Evolutionary conservation across 2,113 vertebrate genomes (phyloP), one percentile per base, ranked within the genome.

Genomic region (Pogonocichla stellata): DNA sequence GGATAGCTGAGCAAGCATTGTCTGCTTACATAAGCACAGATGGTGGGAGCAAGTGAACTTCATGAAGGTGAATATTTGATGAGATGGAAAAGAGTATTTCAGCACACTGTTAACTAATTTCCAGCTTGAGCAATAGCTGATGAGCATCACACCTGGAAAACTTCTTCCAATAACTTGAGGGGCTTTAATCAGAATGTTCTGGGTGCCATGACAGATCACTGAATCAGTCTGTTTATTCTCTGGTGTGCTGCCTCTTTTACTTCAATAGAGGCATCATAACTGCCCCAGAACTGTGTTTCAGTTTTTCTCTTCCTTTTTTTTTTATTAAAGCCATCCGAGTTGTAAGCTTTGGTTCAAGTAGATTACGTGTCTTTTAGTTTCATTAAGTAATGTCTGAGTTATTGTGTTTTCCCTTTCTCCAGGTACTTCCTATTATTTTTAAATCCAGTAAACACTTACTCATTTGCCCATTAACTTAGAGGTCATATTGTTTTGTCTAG

Each of bases 61-160:
- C 62, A 62, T 53, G 66, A 80, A 92, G 78, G 45, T 90, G 85
- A 94, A 90, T 92, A 90, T 73, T 92, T 94, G 75, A 80, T 90
- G 82, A 90, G 50, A 62, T 80, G 29, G 71, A 86, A 95, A 92
- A 80, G 13, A 80, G 40, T 82, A 62, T 73, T 94, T 95, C 88
- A 77, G 66, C 79, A 90, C 31, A 73, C 50, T 23, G 9, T 82
- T 54, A 77, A 54, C 64, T 89, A 74, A 77, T 69, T 23, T 19
- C 8, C 2, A 2, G 16, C 16, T 96, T 96, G 71, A 90, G 90
- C 54, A 93, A 90, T 61, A 92, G 16, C 18, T 92, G 74, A 90
- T 80, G 79, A 80, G 5, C 38, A 61, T 77, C 67, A 62, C 74
- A 93, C 50, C 79, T 90, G 85, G 71, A 92, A 90, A 86, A 66